phyloP scores from a whole-genome alignment of 2,797 vertebrate species.

The Oreochromis grahami region DNA sequence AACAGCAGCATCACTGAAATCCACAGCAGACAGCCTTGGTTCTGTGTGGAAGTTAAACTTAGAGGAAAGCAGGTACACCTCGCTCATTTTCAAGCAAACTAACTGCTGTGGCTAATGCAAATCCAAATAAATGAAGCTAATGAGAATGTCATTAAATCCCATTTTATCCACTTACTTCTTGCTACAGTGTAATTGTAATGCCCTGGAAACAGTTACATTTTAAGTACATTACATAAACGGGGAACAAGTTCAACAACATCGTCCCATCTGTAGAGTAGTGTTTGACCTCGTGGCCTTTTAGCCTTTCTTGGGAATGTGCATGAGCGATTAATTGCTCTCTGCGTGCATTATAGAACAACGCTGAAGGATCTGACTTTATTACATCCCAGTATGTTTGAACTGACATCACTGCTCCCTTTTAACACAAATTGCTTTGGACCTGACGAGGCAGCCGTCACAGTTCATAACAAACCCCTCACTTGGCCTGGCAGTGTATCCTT shows the following conservation, averaged over 20 bases:
- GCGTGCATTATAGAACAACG: background rate
- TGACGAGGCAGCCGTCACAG: constrained; percentile 31
- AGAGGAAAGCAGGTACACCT: background rate
- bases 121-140: background rate
- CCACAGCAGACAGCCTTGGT: background rate
- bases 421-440: constrained; percentile 58
- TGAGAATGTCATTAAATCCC: background rate
- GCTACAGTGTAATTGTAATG: background rate
- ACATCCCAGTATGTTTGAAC: constrained; percentile 5
- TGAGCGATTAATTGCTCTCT: background rate
- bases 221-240: constrained; percentile 5
- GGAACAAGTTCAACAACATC: background rate
- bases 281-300: background rate
- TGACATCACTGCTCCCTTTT: constrained; percentile 53
- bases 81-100: background rate
- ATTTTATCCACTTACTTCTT: background rate
- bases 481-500: constrained; percentile 64
- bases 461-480: constrained; percentile 37
- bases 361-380: constrained; percentile 20
- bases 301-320: background rate
- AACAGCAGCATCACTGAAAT: background rate
- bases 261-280: background rate
- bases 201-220: constrained; percentile 33
- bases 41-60: background rate
- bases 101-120: background rate